These are phyloP conservation scores for Anthoptus insignis DNA, from an alignment of 2,888 invertebrate genomes.

Conservation along the genomic window DNA sequence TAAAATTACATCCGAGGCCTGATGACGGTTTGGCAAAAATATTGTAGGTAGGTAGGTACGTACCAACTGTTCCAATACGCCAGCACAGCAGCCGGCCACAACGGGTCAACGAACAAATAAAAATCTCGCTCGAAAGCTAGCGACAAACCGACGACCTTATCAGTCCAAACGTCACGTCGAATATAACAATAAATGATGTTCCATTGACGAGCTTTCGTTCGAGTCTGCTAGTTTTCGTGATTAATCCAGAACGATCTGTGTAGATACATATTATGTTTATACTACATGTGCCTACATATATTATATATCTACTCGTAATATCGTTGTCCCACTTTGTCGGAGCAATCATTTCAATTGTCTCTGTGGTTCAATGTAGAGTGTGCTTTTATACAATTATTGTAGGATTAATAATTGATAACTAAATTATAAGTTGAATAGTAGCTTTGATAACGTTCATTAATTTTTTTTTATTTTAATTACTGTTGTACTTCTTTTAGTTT, in stretches of 20 bases:
- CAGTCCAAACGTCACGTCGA: conserved; percentile 51
- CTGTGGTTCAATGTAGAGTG: neutral
- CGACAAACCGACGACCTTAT: conserved; percentile 74
- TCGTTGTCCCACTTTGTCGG: conserved; percentile 16
- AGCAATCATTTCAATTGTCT: conserved; percentile 5
- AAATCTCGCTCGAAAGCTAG: conserved; percentile 68
- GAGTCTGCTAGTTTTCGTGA: conserved; percentile 12
- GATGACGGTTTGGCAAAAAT: conserved; percentile 13
- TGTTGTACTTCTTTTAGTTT: too few relatives aligned
- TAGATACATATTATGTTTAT: too few relatives aligned
- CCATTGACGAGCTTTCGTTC: conserved; percentile 32
- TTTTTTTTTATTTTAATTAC: too few relatives aligned
- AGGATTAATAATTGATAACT: too few relatives aligned
- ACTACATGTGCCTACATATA: too few relatives aligned
- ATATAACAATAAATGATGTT: conserved; percentile 49
- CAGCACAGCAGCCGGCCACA: conserved; percentile 56
- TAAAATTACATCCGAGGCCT: conserved; percentile 22
- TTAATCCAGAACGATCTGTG: conserved; percentile 20
- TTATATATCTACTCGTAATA: neutral
- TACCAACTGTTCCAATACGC: conserved; percentile 56
- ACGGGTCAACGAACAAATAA: conserved; percentile 78
- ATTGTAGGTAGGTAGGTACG: conserved; percentile 26
- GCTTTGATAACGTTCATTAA: too few relatives aligned
- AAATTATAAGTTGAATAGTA: too few relatives aligned
- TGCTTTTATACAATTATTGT: too few relatives aligned